Evolutionary conservation across 2,888 invertebrate genomes (phyloP).

Genomic region (Euclidia mi): DNA sequence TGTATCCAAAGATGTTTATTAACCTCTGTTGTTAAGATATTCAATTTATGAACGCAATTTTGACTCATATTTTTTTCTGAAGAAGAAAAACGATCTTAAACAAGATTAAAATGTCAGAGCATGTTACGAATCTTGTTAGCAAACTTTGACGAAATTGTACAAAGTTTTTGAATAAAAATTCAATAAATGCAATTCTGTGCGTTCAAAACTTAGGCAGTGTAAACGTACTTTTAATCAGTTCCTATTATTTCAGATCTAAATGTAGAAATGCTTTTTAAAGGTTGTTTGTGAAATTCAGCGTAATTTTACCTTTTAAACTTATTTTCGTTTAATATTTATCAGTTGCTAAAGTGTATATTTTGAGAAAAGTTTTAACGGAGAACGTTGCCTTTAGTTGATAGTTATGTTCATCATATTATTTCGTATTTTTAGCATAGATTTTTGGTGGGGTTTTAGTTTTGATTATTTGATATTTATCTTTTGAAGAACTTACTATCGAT

Average conservation of each 20-base stretch:
- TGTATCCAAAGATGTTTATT: too few relatives aligned
- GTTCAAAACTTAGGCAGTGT: constrained; percentile 12
- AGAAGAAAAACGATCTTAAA: constrained; percentile 5
- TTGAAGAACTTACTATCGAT: too few relatives aligned
- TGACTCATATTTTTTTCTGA: neutral
- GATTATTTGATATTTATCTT: too few relatives aligned
- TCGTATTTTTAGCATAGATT: too few relatives aligned
- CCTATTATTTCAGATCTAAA: constrained; percentile 26
- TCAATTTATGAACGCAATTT: too few relatives aligned
- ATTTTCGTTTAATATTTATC: constrained; percentile 21
- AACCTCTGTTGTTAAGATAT: too few relatives aligned
- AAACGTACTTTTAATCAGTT: constrained; percentile 38
- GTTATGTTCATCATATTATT: neutral
- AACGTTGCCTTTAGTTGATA: constrained; percentile 8
- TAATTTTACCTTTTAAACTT: constrained; percentile 21
- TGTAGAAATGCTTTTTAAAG: constrained; percentile 19
- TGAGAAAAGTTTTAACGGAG: neutral
- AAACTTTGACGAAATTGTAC: constrained; percentile 12
- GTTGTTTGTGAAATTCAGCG: constrained; percentile 25
- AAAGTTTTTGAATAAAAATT: constrained; percentile 19
- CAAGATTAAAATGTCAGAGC: constrained; percentile 20
- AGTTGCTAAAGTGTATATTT: constrained; percentile 3
- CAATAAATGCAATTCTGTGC: constrained; percentile 17
- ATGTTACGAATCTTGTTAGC: constrained; percentile 12
- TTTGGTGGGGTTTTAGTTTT: too few relatives aligned